Percentiles rank a stretch among this genome's conserved stretches.
These are phyloP conservation scores for Nomia melanderi DNA, from an alignment of 1,140 invertebrate species.

Conservation along the genomic window DNA sequence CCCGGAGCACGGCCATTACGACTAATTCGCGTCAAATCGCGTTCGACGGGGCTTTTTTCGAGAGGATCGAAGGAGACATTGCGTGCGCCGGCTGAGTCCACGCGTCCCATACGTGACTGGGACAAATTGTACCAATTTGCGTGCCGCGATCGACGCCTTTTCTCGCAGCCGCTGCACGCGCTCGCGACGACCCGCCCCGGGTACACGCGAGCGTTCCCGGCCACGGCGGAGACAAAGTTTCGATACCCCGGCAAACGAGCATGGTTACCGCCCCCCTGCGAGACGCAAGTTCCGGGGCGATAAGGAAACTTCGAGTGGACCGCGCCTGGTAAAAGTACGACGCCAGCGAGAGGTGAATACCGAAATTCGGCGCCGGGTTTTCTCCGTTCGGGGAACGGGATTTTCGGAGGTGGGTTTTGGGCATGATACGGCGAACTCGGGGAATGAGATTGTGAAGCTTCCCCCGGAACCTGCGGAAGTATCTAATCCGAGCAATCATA, in stretches of 20 bases:
- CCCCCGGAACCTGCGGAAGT: too few species aligned
- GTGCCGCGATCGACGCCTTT: slow-evolving; percentile 23
- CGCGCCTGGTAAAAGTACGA: background rate
- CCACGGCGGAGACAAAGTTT: slow-evolving; percentile 13
- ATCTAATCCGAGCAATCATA: too few species aligned
- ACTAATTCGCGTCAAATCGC: slow-evolving; percentile 77
- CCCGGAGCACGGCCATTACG: slow-evolving; percentile 66
- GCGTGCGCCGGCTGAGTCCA: slow-evolving; percentile 48
- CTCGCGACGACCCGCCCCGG: slow-evolving; percentile 13
- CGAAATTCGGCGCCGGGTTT: background rate
- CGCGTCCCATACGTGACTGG: slow-evolving; percentile 63
- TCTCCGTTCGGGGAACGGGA: background rate
- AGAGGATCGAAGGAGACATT: slow-evolving; percentile 49
- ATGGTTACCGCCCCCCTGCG: background rate
- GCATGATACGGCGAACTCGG: too few species aligned
- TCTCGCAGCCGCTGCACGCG: slow-evolving; percentile 11
- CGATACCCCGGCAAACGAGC: slow-evolving; percentile 1
- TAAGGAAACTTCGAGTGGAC: background rate
- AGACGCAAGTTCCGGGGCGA: background rate
- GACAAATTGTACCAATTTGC: slow-evolving; percentile 64
- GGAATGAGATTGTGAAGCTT: too few species aligned
- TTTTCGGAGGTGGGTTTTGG: too few species aligned
- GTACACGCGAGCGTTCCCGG: background rate
- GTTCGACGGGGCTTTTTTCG: slow-evolving; percentile 57
- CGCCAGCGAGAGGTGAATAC: background rate